Evolutionary conservation across 1,140 invertebrate species (phyloP).

Genomic region (Drosophila sproati): DNA sequence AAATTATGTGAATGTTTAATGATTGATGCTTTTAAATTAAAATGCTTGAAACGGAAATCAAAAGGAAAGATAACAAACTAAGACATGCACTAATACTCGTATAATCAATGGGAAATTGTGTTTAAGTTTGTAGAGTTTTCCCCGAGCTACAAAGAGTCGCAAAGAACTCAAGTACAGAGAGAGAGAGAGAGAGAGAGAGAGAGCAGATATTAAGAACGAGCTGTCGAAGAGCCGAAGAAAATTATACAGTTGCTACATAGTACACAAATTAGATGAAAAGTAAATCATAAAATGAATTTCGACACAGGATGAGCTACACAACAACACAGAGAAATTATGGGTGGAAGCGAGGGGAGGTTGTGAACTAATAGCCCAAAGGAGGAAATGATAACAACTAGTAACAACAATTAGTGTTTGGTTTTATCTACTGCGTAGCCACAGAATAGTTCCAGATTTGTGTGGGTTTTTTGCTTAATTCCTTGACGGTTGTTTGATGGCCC

Average conservation of each 20-base stretch:
- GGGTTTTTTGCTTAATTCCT: conserved; percentile 45
- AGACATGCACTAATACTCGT: conserved; percentile 35
- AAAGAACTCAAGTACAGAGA: conserved; percentile 21
- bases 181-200: conserved; percentile 27
- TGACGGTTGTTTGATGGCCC: conserved; percentile 80
- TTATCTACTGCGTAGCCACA: conserved; percentile 71
- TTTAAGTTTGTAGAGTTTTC: not conserved
- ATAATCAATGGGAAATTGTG: not conserved
- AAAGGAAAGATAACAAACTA: conserved; percentile 21
- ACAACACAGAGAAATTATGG: conserved; percentile 59
- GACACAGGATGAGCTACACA: conserved; percentile 58
- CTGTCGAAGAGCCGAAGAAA: conserved; percentile 12
- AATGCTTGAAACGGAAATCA: conserved; percentile 20
- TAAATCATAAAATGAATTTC: conserved; percentile 11
- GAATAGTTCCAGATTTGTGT: conserved; percentile 57
- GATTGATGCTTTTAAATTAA: conserved; percentile 44
- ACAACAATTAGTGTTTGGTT: conserved; percentile 68
- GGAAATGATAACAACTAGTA: conserved; percentile 71
- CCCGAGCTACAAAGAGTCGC: not conserved
- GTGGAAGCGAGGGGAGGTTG: conserved; percentile 17
- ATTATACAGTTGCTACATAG: conserved; percentile 26
- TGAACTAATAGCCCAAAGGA: conserved; percentile 44
- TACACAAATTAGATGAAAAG: conserved; percentile 22
- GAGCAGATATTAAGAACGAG: not conserved
- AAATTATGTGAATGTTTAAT: conserved; percentile 48